Evolutionary conservation across 2,888 invertebrate species (phyloP).

Genomic region (Netelia fuscicornis): DNA sequence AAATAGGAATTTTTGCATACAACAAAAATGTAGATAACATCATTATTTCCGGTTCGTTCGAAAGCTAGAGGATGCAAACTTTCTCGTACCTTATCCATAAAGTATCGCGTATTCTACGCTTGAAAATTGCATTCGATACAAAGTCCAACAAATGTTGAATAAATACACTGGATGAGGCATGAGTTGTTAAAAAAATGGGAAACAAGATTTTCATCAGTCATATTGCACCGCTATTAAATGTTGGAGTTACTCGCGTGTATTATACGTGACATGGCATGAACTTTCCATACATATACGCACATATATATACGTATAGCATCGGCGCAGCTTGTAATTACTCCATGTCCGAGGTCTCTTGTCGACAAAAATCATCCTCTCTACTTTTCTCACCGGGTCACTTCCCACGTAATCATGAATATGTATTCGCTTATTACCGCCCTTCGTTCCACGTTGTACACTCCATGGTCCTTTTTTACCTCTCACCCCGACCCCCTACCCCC

Average conservation of each 20-base stretch:
- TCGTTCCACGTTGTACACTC: constrained; percentile 69
- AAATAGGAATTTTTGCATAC: too few relatives aligned
- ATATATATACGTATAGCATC: not conserved
- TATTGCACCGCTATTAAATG: not conserved
- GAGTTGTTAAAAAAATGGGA: constrained; percentile 8
- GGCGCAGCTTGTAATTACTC: constrained; percentile 72
- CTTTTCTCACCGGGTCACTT: constrained; percentile 3
- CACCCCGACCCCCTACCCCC: constrained; percentile 59
- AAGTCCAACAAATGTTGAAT: too few relatives aligned
- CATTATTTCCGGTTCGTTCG: too few relatives aligned
- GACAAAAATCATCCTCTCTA: constrained; percentile 33
- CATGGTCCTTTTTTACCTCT: constrained; percentile 72
- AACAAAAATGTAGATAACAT: too few relatives aligned
- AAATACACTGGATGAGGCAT: not conserved
- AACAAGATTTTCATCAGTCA: constrained; percentile 14
- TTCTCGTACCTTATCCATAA: too few relatives aligned
- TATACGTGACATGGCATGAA: not conserved
- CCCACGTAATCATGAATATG: constrained; percentile 77
- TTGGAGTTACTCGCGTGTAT: not conserved
- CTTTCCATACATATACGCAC: not conserved
- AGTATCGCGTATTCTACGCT: too few relatives aligned
- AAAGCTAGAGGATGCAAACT: too few relatives aligned
- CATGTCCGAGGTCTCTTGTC: constrained; percentile 34
- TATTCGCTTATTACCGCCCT: constrained; percentile 76
- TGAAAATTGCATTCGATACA: too few relatives aligned